Evolutionary conservation across 1,140 invertebrate species (phyloP).

Genomic region (Cydia amplana): DNA sequence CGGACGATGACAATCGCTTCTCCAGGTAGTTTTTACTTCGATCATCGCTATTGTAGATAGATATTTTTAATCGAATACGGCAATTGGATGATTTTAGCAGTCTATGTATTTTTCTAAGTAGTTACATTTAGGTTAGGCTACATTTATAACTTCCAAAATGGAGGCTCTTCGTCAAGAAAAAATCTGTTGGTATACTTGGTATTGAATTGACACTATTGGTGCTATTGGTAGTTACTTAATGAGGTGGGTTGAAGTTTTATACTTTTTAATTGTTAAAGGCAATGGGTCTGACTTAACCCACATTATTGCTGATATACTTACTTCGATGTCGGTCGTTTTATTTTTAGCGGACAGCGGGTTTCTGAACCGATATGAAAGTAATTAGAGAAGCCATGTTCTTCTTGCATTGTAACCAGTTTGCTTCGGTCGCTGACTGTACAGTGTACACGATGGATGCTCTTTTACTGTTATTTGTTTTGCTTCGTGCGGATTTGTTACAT

Average conservation of each 20-base stretch:
- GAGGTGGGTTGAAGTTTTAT: not conserved
- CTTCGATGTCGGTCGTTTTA: constrained; percentile 16
- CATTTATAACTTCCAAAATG: too few relatives aligned
- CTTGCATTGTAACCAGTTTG: constrained; percentile 28
- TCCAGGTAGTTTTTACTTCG: not conserved
- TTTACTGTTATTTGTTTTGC: not conserved
- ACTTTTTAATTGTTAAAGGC: not conserved
- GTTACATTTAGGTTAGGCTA: too few relatives aligned
- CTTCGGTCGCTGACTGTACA: constrained; percentile 19
- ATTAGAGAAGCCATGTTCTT: constrained; percentile 23
- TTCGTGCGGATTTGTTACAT: not conserved
- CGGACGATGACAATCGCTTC: not conserved
- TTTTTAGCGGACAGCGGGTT: constrained; percentile 26
- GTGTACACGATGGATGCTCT: not conserved
- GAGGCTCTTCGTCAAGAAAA: too few relatives aligned
- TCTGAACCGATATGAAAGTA: constrained; percentile 28
- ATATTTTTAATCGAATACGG: not conserved
- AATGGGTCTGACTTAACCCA: constrained; percentile 14
- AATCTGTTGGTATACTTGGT: too few relatives aligned
- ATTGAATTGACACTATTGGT: too few relatives aligned
- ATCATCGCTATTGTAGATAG: not conserved
- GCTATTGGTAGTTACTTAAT: too few relatives aligned
- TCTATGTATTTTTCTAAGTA: too few relatives aligned
- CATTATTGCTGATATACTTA: not conserved
- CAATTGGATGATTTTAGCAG: too few relatives aligned